Base-by-base conservation (phyloP, 2,888 invertebrate species). In the Ectropis crepuscularia region DNA sequence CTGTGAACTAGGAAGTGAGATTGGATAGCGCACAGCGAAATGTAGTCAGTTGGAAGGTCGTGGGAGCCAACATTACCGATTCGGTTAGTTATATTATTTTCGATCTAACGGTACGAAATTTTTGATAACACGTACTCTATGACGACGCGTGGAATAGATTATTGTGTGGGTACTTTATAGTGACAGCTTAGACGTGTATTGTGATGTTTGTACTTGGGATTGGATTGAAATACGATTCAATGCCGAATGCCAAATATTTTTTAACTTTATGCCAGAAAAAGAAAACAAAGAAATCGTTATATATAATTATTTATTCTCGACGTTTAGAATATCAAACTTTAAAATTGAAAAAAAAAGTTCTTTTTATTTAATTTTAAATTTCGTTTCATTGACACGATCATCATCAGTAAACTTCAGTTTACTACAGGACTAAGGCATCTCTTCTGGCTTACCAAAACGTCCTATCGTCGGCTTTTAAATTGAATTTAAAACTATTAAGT, bases 1-100 rank as follows among this genome's bases (percentile, higher is more conserved):
- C 73, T 59, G 47, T 79, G 81, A 65, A 90, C 85, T 83, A 91
- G 91, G 91, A 91, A 91, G 91, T 90, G 80, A 85, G 81, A 84
- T 88, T 88, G 88, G 88, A 88, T 90, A 89, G 84, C 83, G 88
- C 90, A 89, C 89, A 81, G 88, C 84, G 80, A 87, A 87, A 88
- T 87, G 87, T 85, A 83, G 81, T 82, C 60, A 65, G 63, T 63
- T 86, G 79, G 82, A 83, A 89, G 92, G 91, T 91, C 91, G 91
- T 91, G 92, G 90, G 91, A 92, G 82, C 82, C 76, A 79, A 74
- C 76, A 80, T 85, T 79, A 80, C 78, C 78, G 82, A 86, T 88
- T 91, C 82, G 86, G 89, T 89, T 85, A 84, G 86, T 85, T 88
- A 86, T 85, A 85, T 84, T 81, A 79, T 86, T 86, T 84, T 83